Base-by-base conservation (phyloP, 2,888 invertebrate genomes). In the Drosophila robusta region DNA sequence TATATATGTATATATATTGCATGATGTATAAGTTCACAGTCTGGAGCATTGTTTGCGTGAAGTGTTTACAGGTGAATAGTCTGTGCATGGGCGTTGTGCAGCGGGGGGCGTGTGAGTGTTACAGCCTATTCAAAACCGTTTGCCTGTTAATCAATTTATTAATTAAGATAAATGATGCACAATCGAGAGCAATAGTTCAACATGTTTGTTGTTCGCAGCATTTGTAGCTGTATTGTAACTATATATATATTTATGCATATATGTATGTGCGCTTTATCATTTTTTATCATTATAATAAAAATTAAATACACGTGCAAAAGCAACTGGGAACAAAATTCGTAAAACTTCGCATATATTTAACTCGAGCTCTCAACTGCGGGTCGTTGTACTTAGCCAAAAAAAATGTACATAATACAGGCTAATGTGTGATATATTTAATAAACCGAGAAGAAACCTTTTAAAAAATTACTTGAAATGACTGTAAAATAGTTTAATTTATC, bases 151-250 rank as follows among this genome's bases (percentile, higher is more conserved):
- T 49, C 50, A 60, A 57, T 72, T 46, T 39, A 46, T 49, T 47
- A 58, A 70, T 58, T 54, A 57, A 68, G 72, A 75, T 75, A 65
- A 70, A 80, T 78, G 72, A 80, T 52, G 46, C 5, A 34, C 58
- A 49, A 52, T 44, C 24, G 34, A 38, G 22, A 41, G 54, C 67
- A 24, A 6, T 12, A 42, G 3, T 44, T 18, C 47, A 38, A 11
- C 22, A 49, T 18, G 41, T 46, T 63, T 41, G 14, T 26, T 32
- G 14, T 39, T 46, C 26, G 12, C 12, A 39, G 8, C 29, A 9
- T 29, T 29, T 29, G 9, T 29, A 9, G 51, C 26, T 26, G 1
- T 39, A n/a, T 29, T 12, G 6, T 38, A 38, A 11, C 9, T 34
- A 34, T 34, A 34, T 12, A 11, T 34, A 29, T 8, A 2, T 22